These are phyloP conservation scores for Cepphus grylle DNA, from an alignment of 2,113 vertebrate genomes.

Conservation along the genomic window DNA sequence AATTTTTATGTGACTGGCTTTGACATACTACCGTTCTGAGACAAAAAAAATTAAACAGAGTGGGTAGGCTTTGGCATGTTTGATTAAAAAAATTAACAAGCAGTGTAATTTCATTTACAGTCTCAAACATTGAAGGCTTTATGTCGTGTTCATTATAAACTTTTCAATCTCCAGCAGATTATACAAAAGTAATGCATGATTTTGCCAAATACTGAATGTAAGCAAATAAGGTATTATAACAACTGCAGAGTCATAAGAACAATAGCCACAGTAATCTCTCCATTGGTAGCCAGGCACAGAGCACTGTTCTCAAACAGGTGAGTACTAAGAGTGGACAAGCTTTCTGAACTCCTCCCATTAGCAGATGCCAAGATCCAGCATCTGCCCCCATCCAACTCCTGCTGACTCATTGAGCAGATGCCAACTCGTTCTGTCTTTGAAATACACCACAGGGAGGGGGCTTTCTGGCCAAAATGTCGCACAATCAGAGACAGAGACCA, in stretches of 20 bases:
- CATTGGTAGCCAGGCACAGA: not conserved
- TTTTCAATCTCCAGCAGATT: not conserved
- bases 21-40: not conserved
- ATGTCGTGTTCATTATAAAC: not conserved
- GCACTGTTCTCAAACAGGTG: not conserved
- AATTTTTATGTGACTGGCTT: not conserved
- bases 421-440: not conserved
- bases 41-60: not conserved
- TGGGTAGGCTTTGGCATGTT: not conserved
- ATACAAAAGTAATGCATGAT: not conserved
- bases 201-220: not conserved
- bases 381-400: fast-evolving
- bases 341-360: not conserved
- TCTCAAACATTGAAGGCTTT: not conserved
- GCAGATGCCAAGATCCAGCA: not conserved
- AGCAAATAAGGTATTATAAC: not conserved
- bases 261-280: not conserved
- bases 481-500: not conserved
- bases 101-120: not conserved
- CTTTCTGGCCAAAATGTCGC: not conserved
- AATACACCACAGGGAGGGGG: not conserved
- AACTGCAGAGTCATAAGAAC: not conserved
- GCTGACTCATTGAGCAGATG: not conserved
- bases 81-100: not conserved
- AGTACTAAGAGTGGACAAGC: not conserved